These are phyloP conservation scores for Lasaia peninsularis DNA, from an alignment of 1,140 invertebrate genomes.

Conservation along the genomic window DNA sequence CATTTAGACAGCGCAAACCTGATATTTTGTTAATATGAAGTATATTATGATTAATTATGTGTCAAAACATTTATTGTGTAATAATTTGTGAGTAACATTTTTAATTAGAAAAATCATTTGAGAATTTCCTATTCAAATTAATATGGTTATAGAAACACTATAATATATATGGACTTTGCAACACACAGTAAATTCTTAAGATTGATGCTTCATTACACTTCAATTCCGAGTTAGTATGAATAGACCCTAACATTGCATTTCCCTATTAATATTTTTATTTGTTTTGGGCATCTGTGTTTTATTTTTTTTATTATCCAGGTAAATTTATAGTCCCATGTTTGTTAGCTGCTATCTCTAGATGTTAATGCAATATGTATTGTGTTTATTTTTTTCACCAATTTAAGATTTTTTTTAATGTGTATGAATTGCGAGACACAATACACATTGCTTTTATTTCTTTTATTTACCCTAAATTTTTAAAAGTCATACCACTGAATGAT, in stretches of 20 bases:
- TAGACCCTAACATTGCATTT: background rate
- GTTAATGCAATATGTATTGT: constrained; percentile 60
- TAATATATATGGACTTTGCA: too few species aligned
- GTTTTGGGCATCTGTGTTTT: constrained; percentile 15
- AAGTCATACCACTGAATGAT: background rate
- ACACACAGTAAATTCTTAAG: too few species aligned
- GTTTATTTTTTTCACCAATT: constrained; percentile 19
- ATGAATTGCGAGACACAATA: constrained; percentile 39
- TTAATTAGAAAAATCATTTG: too few species aligned
- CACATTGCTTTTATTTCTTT: constrained; percentile 41
- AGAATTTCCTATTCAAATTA: too few species aligned
- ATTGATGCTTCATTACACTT: too few species aligned
- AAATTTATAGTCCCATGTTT: constrained; percentile 37
- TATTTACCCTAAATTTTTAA: background rate
- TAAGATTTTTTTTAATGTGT: constrained; percentile 29
- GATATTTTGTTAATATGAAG: too few species aligned
- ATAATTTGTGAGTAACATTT: too few species aligned
- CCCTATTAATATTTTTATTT: constrained; percentile 15
- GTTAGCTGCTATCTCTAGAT: constrained; percentile 75
- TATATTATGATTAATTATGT: too few species aligned
- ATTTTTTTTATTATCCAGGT: constrained; percentile 17
- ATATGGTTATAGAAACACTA: too few species aligned
- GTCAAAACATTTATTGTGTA: too few species aligned
- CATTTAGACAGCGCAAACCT: too few species aligned
- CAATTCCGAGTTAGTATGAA: too few species aligned